Evolutionary conservation across 2,797 vertebrate genomes (phyloP).

Genomic region (Chelon auratus): DNA sequence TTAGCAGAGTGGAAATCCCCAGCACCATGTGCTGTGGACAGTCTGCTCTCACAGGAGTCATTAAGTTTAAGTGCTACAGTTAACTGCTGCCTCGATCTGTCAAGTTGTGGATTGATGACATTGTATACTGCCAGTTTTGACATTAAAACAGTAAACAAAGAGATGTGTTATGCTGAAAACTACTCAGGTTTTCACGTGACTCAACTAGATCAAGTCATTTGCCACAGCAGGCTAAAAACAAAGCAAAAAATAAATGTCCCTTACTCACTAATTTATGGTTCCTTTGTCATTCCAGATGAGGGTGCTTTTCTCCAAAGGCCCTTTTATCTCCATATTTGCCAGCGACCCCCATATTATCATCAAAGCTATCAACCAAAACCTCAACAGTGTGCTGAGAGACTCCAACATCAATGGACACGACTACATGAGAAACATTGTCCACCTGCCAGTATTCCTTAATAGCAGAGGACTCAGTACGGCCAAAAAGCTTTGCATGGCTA

Average conservation of each 20-base stretch:
- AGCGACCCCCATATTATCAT: conserved; percentile 99
- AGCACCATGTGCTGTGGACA: conserved; percentile 55
- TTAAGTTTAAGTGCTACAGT: conserved; percentile 48
- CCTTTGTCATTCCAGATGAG: conserved; percentile 86
- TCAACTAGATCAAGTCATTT: not conserved
- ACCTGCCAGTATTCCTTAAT: conserved; percentile 96
- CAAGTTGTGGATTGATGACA: conserved; percentile 28
- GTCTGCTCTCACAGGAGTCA: conserved; percentile 50
- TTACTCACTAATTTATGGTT: not conserved
- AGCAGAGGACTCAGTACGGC: conserved; percentile 93
- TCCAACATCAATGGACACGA: conserved; percentile 99
- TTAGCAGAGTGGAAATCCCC: conserved; percentile 80
- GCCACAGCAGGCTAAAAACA: not conserved
- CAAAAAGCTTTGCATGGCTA: conserved; percentile 88
- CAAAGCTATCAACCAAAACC: conserved; percentile 99
- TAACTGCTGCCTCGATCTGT: conserved; percentile 38
- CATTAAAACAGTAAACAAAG: conserved; percentile 5
- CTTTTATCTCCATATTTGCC: conserved; percentile 98
- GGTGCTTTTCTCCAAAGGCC: conserved; percentile 98
- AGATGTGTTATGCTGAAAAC: conserved; percentile 3
- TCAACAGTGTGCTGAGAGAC: conserved; percentile 95
- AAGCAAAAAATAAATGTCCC: not conserved
- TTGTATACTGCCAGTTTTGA: conserved; percentile 26
- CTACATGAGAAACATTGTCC: conserved; percentile 99
- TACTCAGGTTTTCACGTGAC: conserved; percentile 4